Evolutionary conservation across 2,113 vertebrate genomes (phyloP), one percentile per base, ranked within the genome.

Genomic region (Bettongia penicillata): DNA sequence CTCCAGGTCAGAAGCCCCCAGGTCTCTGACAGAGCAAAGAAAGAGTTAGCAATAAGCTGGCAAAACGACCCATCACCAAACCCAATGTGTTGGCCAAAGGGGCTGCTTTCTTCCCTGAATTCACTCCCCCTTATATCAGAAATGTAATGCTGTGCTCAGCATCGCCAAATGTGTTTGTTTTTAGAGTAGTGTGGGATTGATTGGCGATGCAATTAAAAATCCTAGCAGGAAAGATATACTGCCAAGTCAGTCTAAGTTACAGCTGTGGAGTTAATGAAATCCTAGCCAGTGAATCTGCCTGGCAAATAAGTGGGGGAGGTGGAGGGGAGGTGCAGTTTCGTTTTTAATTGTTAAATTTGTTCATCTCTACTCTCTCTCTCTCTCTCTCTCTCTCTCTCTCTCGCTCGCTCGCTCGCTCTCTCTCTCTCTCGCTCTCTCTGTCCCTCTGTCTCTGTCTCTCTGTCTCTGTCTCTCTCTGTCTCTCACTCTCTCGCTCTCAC

Each of bases 191-290:
- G 47, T 55, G 77, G 19, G 94, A 84, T 49, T 52, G 12, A 50
- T 91, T 49, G 23, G 26, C 52, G 12, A 57, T 48, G 24, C 91
- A 61, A 95, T 49, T 94, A 52, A 91, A 61, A 90, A 50, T 55
- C 94, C 93, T 90, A 43, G 68, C 68, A 84, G 51, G n/a, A 92
- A 90, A 90, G 92, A 53, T 53, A 77, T 92, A 91, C 19, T 51
- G 47, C 28, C 23, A 91, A 53, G 57, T 90, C 92, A 92, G n/a
- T 95, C 24, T 53, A n/a, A 28, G 37, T 95, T 92, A 49, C 51
- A 93, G 16, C 22, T 53, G 6, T 53, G 43, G 55, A 53, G 48
- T n/a, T 90, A 93, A 52, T 89, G 28, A 14, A 92, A 93, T 97
- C 84, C 47, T 90, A 12, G 3, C 43, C 52, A 43, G n/a, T 94